Conservation (phyloP, 2,113 vertebrate species). For the Arenaria interpres region DNA sequence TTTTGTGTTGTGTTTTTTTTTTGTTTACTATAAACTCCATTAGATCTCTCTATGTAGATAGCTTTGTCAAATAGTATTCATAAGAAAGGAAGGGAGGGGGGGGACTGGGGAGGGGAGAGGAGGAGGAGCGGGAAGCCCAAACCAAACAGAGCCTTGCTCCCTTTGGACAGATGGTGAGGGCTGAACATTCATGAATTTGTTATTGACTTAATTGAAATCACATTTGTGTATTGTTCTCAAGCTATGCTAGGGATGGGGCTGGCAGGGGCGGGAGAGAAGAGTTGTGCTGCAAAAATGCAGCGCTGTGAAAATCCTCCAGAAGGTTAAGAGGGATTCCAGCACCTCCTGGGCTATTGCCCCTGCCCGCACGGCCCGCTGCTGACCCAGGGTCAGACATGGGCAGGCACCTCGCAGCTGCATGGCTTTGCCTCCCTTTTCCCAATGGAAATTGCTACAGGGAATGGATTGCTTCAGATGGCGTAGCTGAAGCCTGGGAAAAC, state of each 20-base stretch:
- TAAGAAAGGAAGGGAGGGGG: not conserved
- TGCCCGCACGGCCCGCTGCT: not conserved
- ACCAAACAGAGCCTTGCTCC: not conserved
- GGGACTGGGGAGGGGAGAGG: not conserved
- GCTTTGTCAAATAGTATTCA: constrained; percentile 23
- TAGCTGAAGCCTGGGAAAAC: constrained; percentile 32
- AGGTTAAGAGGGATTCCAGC: constrained; percentile 45
- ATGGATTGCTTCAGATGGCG: not conserved
- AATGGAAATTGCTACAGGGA: not conserved
- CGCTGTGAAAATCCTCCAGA: constrained; percentile 25
- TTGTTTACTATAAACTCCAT: not conserved
- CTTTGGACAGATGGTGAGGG: constrained; percentile 66
- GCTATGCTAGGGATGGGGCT: not conserved
- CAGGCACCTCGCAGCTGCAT: constrained; percentile 39
- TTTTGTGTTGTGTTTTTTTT: not conserved
- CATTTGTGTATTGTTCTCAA: constrained; percentile 50
- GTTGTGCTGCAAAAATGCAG: not conserved
- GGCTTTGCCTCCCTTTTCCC: not conserved
- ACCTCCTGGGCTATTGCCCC: not conserved
- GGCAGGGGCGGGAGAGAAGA: not conserved
- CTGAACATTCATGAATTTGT: constrained; percentile 63
- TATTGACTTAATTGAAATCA: constrained; percentile 66
- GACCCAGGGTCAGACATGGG: constrained; percentile 25
- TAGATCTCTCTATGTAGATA: constrained; percentile 8
- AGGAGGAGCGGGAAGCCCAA: not conserved